phyloP scores from a whole-genome alignment of 2,113 vertebrate genomes.

The Odocoileus virginianus region DNA sequence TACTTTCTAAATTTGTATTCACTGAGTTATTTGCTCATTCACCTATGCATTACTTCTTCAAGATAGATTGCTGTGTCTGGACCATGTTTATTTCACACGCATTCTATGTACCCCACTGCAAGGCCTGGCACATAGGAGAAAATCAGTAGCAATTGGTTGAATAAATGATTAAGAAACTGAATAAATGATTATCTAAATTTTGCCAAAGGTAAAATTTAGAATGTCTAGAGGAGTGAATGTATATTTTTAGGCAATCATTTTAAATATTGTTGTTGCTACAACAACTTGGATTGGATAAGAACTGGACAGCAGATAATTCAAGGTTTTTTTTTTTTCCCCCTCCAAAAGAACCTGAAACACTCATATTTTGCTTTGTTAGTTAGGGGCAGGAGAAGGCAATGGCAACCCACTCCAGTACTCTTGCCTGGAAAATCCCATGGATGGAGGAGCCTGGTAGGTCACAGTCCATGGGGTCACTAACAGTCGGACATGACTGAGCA shows the following conservation, averaged over 20 bases:
- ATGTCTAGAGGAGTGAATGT: background rate
- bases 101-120: background rate
- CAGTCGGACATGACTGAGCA: too few relatives aligned
- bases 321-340: background rate
- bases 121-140: background rate
- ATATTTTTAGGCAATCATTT: background rate
- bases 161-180: background rate
- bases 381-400: background rate
- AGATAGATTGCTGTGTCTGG: background rate
- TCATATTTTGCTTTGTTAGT: background rate
- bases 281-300: background rate
- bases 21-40: background rate
- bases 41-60: background rate
- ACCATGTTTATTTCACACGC: background rate
- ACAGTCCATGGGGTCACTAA: too few relatives aligned
- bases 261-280: background rate
- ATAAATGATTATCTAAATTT: background rate
- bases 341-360: background rate
- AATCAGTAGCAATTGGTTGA: background rate
- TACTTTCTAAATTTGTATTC: background rate
- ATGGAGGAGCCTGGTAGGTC: too few relatives aligned
- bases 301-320: background rate
- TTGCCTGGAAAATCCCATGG: too few relatives aligned
- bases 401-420: background rate
- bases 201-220: background rate